Evolutionary conservation across 35 echinoderm and acorn worm species (phyloP), one percentile per base, ranked within the genome.

Genomic region (Lytechinus pictus): DNA sequence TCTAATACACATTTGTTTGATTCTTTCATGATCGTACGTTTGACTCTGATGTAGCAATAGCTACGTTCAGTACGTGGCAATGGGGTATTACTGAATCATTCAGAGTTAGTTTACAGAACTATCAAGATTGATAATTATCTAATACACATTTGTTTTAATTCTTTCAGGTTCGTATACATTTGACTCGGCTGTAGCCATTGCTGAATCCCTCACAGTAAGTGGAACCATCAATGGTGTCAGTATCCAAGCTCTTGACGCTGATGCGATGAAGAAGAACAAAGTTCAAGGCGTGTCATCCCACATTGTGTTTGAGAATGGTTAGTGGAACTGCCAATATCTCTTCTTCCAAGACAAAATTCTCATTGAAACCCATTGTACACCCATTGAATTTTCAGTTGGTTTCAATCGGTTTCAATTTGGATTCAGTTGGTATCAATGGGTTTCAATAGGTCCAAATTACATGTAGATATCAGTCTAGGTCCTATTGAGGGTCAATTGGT

Each of bases 281-380:
- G 92, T 55, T 57, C 92, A 93, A 27, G 57, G 21, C 1, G 92
- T 93, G 11, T 11, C 12, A 14, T 93, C 92, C 6, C 54, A 9
- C 53, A 54, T 93, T 10, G 54, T 28, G 3, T 93, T 93, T 54
- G 27, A 54, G 9, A 57, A 93, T 93, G 92, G 92, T 93, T 57
- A 10, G 92, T 27, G 9, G 14, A 5, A 71, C 11, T 57, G 11
- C 4, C 86, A 87, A 87, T 21, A 9, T 27, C n/a, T 28, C 86
- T 44, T 2, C 33, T 44, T 2, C 33, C 33, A 44, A 44, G 33
- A 44, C 33, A 44, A 0, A 0, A 44, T 0, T 44, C 33, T 2
- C 0, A 44, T 44, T 44, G 33, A 44, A 44, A 44, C 33, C 33
- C 33, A 44, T 44, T 44, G 33, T 44, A 2, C 33, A 44, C 33